phyloP scores from a whole-genome alignment of 2,113 vertebrate genomes.

The Neomonachus schauinslandi region DNA sequence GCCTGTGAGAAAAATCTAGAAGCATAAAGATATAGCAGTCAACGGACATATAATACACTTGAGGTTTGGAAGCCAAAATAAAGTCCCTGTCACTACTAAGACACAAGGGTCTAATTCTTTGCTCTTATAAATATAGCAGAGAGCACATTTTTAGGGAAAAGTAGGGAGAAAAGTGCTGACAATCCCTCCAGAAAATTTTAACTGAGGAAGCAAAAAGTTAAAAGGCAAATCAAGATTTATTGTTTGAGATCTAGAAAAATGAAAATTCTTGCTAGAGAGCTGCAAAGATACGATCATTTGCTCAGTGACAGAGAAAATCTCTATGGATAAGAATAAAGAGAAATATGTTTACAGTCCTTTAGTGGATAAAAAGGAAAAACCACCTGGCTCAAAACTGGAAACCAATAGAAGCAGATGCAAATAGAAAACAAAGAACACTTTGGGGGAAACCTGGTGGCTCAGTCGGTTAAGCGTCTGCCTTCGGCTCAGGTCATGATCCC shows the following conservation, averaged over 20 bases:
- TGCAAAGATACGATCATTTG: background rate
- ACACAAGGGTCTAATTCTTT: background rate
- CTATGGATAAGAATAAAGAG: background rate
- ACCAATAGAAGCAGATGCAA: background rate
- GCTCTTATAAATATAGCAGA: background rate
- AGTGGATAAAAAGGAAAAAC: background rate
- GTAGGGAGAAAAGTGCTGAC: background rate
- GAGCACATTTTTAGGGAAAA: background rate
- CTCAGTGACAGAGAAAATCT: background rate
- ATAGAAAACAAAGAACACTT: background rate
- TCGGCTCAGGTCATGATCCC: too few relatives aligned
- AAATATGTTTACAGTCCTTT: background rate
- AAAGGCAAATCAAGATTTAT: background rate
- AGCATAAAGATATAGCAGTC: background rate
- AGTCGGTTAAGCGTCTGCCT: too few relatives aligned
- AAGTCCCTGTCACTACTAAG: background rate
- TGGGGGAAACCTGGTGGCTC: background rate
- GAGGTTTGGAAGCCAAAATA: background rate
- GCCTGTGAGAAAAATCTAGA: background rate
- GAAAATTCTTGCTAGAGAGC: background rate
- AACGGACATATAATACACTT: background rate
- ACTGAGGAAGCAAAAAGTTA: background rate
- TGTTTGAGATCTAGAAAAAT: slow-evolving; percentile 6
- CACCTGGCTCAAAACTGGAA: background rate
- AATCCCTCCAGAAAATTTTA: background rate